Percentiles rank a stretch among this genome's conserved stretches.
phyloP scores from a whole-genome alignment of 2,113 vertebrate species.

The Carassius gibelio region DNA sequence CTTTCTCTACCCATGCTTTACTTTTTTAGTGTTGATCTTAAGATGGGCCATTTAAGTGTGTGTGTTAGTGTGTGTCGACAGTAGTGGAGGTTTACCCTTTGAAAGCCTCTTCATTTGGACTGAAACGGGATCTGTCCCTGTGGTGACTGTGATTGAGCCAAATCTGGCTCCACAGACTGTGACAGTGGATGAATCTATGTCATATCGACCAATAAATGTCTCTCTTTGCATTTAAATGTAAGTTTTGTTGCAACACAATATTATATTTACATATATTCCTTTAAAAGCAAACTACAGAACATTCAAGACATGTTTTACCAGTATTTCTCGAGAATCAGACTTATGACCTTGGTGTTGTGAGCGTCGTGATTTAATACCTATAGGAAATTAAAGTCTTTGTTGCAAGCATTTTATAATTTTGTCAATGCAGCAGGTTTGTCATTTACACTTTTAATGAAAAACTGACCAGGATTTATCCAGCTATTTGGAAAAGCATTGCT shows the following conservation, averaged over 20 bases:
- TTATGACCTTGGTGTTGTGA: background rate
- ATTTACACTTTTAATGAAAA: background rate
- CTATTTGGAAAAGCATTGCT: background rate
- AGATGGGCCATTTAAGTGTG: background rate
- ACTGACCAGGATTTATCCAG: background rate
- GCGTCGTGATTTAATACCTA: background rate
- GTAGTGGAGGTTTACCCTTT: conserved; percentile 30
- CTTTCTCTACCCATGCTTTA: background rate
- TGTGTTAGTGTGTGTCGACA: conserved; percentile 9
- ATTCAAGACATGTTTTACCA: background rate
- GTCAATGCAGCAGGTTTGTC: background rate
- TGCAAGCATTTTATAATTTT: background rate
- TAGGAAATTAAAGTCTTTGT: background rate
- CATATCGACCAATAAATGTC: conserved; percentile 9
- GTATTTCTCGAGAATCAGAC: background rate
- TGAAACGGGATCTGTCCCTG: conserved; percentile 41
- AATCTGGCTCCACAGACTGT: conserved; percentile 34
- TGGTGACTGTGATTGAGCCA: conserved; percentile 34
- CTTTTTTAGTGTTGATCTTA: conserved; percentile 4
- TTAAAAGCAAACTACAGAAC: background rate
- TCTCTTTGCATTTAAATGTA: conserved; percentile 5
- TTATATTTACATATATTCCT: background rate
- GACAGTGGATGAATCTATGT: conserved; percentile 11
- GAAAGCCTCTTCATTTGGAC: conserved; percentile 37
- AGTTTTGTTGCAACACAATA: background rate